Base-by-base conservation (phyloP, 2,888 invertebrate species). In the Hyposoter dolosus region DNA sequence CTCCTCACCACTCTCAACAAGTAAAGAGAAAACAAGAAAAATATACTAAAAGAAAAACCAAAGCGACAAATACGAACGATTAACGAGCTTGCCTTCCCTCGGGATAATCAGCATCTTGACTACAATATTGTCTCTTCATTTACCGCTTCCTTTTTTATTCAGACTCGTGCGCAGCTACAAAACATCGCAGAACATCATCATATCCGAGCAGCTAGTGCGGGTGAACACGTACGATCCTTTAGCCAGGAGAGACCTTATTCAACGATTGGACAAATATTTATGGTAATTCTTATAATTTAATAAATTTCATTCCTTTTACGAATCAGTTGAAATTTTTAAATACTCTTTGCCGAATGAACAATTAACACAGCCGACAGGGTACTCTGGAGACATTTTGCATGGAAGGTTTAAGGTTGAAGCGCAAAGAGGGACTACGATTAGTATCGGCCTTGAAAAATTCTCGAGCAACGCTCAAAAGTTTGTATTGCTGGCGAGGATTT, bases 401-500 rank as follows among this genome's bases (percentile, higher is more conserved):
- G 86, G 90, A 90, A 80, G 88, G 88, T 68, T 86, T 90, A 47
- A 85, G 81, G 66, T 85, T 90, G 76, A 88, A 81, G 43, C 87
- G 89, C 28, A 60, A 83, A 76, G 90, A 90, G 77, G 89, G 90
- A 82, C 47, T 90, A 72, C 87, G 88, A 43, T 84, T 91, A 1
- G 23, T 91, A 65, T 84, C 84, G 68, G 90, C 90, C 40, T 81
- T 91, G 71, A 84, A 86, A 84, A 88, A 88, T 45, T 91, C 90
- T 71, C 88, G 87, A 82, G 86, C 86, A 86, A 90, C 89, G 65
- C 82, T 91, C 76, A 90, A 75, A 82, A 82, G 87, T 81, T 83
- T 90, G 23, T 88, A 90, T 78, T 89, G 90, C 80, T 91, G 90
- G 90, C 87, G 88, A 28, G 89, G 88, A 56, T 91, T 91, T 81